Base-by-base conservation (phyloP, 2,888 invertebrate species). In the Branchinecta sandiegonensis region DNA sequence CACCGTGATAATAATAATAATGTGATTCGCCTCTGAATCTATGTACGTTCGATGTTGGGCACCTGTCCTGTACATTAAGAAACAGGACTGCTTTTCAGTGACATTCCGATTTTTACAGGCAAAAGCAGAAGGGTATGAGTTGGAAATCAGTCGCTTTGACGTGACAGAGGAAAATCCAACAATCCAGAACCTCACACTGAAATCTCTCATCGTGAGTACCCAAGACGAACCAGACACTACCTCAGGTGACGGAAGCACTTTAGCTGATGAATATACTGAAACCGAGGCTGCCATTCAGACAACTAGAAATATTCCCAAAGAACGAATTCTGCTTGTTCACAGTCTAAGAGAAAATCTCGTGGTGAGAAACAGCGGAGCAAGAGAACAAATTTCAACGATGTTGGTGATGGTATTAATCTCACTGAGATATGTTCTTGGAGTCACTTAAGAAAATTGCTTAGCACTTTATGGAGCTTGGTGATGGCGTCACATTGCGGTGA, bases 271-370 rank as follows among this genome's bases (percentile, higher is more conserved):
- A 17, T 56, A 56, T 10, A 56, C 63, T 17, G 63, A 56, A 56
- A 23, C 14, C 9, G 63, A 56, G 8, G 63, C 14, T 56, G 63
- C 8, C 8, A 56, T 56, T 56, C 23, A n/a, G n/a, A 56, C 63
- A 17, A 56, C 63, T 9, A n/a, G 10, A n/a, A 17, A 17, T 17
- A 10, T 56, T 10, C 63, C 63, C 10, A 8, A 56, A 17, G 63
- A 56, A 11, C n/a, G 23, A 17, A 56, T 56, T 56, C 23, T 56
- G 63, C 63, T 56, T n/a, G 63, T 56, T n/a, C 23, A 56, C 63
- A 56, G 14, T 56, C 63, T 8, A 2, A n/a, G 23, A 23, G 63
- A 56, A 56, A 56, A 56, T 37, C 37, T 37, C 6, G 37, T 37
- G 37, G 37, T 37, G 37, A 37, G 37, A 37, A 37, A 5, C 37